These are phyloP conservation scores for Gobius niger DNA, from an alignment of 2,113 vertebrate genomes.

Conservation along the genomic window DNA sequence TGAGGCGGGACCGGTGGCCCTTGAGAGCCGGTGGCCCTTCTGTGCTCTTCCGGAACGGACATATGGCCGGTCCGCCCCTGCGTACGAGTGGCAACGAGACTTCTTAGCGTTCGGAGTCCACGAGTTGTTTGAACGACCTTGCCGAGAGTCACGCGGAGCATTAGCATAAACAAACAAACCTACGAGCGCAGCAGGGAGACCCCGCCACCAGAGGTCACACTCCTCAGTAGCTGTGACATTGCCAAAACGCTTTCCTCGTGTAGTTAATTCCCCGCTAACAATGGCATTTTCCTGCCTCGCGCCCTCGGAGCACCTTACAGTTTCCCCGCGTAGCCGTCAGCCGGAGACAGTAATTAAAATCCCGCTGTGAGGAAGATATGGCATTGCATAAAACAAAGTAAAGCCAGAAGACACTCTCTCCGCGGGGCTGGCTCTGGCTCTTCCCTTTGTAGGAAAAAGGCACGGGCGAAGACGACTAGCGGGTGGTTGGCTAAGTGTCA, in stretches of 20 bases:
- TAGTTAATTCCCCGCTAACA: constrained; percentile 52
- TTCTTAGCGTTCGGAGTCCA: not conserved
- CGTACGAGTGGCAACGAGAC: not conserved
- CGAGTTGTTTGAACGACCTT: constrained; percentile 6
- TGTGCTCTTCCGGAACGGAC: no score
- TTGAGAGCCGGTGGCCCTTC: no score
- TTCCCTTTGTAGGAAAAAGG: constrained; percentile 31
- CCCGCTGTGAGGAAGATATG: constrained; percentile 69
- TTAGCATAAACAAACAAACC: constrained; percentile 16
- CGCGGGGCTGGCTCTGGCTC: constrained; percentile 39
- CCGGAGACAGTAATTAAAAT: constrained; percentile 72
- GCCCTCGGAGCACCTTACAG: constrained; percentile 43
- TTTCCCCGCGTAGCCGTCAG: constrained; percentile 29
- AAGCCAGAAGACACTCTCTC: not conserved
- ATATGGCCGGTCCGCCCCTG: no score
- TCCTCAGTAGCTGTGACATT: constrained; percentile 21
- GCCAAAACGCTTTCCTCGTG: constrained; percentile 24
- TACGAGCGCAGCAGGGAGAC: constrained; percentile 19
- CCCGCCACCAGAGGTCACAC: constrained; percentile 28
- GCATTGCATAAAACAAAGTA: constrained; percentile 64
- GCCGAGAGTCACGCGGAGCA: constrained; percentile 1
- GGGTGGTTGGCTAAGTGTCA: constrained; percentile 10
- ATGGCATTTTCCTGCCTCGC: constrained; percentile 62
- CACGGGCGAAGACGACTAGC: constrained; percentile 12
- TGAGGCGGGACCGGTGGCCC: no score